Conservation (phyloP, 23 tunicate species). For the Halocynthia aurantium region DNA sequence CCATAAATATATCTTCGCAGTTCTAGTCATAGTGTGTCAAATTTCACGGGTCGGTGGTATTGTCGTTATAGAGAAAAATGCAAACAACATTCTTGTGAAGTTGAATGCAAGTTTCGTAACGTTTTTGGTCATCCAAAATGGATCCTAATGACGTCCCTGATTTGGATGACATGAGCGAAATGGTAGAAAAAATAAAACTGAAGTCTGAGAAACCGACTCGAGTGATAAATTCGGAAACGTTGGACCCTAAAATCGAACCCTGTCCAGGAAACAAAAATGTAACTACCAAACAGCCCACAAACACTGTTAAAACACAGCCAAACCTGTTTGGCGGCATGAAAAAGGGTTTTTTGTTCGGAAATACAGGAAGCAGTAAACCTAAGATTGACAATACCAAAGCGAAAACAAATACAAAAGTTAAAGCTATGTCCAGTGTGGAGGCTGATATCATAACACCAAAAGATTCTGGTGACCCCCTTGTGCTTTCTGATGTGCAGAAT, state of each 20-base stretch:
- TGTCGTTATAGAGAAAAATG: too few species aligned
- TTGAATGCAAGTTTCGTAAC: too few species aligned
- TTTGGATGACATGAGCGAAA: slow-evolving; percentile 61
- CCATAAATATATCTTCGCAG: too few species aligned
- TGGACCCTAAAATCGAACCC: background rate
- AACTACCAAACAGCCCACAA: background rate
- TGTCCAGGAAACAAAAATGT: background rate
- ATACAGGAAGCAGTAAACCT: slow-evolving; percentile 1
- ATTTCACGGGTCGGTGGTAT: too few species aligned
- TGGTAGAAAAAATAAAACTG: slow-evolving; percentile 57
- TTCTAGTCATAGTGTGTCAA: too few species aligned
- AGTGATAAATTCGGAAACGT: background rate
- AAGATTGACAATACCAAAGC: background rate
- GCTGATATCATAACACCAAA: slow-evolving; percentile 31
- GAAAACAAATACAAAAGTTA: background rate
- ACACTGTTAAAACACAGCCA: background rate
- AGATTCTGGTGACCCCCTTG: slow-evolving; percentile 19
- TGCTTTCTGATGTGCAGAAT: slow-evolving; percentile 69
- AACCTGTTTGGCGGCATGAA: slow-evolving; percentile 70
- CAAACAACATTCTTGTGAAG: too few species aligned
- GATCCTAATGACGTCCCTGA: slow-evolving; percentile 58
- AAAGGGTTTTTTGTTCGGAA: slow-evolving; percentile 79
- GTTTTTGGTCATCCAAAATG: background rate
- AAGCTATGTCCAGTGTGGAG: background rate
- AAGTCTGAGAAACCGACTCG: background rate